phyloP scores from a whole-genome alignment of 2,888 invertebrate genomes.

The Drosophila greeni region DNA sequence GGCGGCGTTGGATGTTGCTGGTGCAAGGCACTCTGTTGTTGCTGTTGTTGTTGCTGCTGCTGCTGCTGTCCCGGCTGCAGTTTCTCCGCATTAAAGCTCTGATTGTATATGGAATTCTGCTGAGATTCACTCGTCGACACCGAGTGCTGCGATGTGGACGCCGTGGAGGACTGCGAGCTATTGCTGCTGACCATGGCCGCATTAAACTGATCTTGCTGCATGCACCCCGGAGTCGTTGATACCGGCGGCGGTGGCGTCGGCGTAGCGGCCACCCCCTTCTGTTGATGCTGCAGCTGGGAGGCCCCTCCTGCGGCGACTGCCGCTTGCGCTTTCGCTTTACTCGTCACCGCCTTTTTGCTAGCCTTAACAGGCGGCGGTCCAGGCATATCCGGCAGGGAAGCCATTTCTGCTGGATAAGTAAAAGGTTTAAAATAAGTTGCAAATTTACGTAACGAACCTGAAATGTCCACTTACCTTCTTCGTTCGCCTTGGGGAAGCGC shows the following conservation, averaged over 20 bases:
- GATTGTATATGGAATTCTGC: constrained; percentile 78
- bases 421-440: neutral
- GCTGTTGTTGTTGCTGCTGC: constrained; percentile 66
- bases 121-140: constrained; percentile 77
- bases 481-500: constrained; percentile 75
- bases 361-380: constrained; percentile 78
- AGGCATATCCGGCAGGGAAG: constrained; percentile 76
- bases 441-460: accelerated
- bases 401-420: constrained; percentile 62
- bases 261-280: constrained; percentile 62
- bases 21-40: constrained; percentile 56
- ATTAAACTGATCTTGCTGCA: constrained; percentile 76
- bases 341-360: constrained; percentile 75
- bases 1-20: constrained; percentile 65
- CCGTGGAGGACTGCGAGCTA: constrained; percentile 77
- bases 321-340: constrained; percentile 75
- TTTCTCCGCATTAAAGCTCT: constrained; percentile 77
- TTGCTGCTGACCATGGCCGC: constrained; percentile 77
- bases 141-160: constrained; percentile 76
- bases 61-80: constrained; percentile 58
- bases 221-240: constrained; percentile 76
- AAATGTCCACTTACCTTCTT: constrained; percentile 69
- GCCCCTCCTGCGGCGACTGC: constrained; percentile 40
- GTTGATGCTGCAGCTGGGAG: constrained; percentile 50
- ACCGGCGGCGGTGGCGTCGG: constrained; percentile 77